Conservation (phyloP, 37 sponge, comb jelly and placozoan genomes). For the Beroe ovata region DNA sequence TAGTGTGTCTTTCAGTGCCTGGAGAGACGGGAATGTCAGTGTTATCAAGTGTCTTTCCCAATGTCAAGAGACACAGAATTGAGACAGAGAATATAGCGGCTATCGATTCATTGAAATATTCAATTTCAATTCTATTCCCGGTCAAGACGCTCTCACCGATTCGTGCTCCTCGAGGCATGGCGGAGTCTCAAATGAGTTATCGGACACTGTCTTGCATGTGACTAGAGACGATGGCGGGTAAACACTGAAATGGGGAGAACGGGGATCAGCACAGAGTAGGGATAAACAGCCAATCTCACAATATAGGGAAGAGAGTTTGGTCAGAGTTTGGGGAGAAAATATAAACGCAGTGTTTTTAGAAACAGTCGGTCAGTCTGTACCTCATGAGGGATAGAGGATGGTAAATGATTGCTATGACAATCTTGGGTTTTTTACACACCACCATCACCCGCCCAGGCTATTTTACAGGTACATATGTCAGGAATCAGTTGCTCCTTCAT, state of each 20-base stretch:
- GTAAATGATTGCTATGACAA: background rate
- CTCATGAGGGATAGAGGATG: background rate
- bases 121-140: no score
- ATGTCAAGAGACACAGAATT: no score
- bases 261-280: no score
- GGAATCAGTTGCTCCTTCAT: no score
- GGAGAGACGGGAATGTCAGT: no score
- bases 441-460: background rate
- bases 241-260: background rate
- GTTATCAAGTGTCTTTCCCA: no score
- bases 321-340: background rate
- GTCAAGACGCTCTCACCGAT: background rate
- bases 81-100: background rate
- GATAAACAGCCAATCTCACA: background rate
- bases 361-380: no score
- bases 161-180: background rate
- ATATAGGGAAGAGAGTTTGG: background rate
- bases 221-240: background rate
- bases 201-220: background rate
- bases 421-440: background rate
- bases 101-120: no score
- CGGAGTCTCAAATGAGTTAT: background rate
- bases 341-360: no score
- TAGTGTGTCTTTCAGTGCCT: constrained; percentile 39
- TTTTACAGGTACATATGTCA: no score